Percentiles rank a stretch among this genome's conserved stretches.
Evolutionary conservation across 30 jellyfish, hydroid and myxozoan genomes (phyloP).

Genomic region (Sanderia malayensis): DNA sequence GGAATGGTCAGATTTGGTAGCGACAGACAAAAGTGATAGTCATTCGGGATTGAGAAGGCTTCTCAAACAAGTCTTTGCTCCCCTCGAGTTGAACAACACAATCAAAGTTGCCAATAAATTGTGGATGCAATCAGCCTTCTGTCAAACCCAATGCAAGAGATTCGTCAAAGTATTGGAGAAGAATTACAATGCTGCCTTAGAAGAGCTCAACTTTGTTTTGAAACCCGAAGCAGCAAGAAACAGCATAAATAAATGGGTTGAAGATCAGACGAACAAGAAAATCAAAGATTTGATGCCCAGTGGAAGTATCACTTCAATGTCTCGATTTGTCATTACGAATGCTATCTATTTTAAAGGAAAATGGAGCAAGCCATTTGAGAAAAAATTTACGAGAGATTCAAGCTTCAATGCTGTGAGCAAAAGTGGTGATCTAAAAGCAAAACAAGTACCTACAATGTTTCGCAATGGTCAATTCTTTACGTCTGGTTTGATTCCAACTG

Average conservation of each 20-base stretch:
- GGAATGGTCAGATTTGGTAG: slow-evolving; percentile 26
- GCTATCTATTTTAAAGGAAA: slow-evolving; percentile 64
- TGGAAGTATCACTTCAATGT: slow-evolving; percentile 41
- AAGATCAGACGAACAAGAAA: slow-evolving; percentile 41
- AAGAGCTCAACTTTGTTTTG: slow-evolving; percentile 31
- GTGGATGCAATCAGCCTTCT: slow-evolving; percentile 63
- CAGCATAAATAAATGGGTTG: slow-evolving; percentile 68
- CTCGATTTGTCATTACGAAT: slow-evolving; percentile 62
- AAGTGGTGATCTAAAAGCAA: background rate
- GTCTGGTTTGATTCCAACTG: slow-evolving; percentile 28
- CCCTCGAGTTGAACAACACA: slow-evolving; percentile 24
- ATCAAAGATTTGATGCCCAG: slow-evolving; percentile 46
- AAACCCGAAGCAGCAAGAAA: slow-evolving; percentile 35
- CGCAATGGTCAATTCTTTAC: slow-evolving; percentile 32
- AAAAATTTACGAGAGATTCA: slow-evolving; percentile 2
- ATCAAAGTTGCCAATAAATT: slow-evolving; percentile 60
- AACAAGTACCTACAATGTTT: slow-evolving; percentile 48
- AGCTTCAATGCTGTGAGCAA: slow-evolving; percentile 17
- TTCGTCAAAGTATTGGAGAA: slow-evolving; percentile 10
- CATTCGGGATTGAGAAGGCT: slow-evolving; percentile 29
- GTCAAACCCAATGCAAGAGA: slow-evolving; percentile 19
- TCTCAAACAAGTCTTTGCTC: slow-evolving; percentile 20
- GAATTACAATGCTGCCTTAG: slow-evolving; percentile 26
- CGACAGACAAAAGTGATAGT: slow-evolving; percentile 2
- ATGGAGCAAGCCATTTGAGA: slow-evolving; percentile 55